Base-by-base conservation (phyloP, 2,888 invertebrate species). In the Marronus borbonicus region DNA sequence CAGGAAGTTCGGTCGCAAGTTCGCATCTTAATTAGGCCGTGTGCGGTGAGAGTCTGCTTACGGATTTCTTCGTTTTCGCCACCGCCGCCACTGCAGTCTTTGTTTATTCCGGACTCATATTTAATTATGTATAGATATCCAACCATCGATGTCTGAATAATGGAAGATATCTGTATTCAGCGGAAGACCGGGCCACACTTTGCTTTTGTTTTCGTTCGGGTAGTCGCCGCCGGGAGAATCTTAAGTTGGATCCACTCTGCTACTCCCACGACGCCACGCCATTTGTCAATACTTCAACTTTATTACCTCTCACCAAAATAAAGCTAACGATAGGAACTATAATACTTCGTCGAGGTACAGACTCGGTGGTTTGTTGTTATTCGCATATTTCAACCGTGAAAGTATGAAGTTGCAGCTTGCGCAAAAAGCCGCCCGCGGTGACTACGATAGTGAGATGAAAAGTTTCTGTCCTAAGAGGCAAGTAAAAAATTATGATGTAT, bases 31-130 rank as follows among this genome's bases (percentile, higher is more conserved):
- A 77, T 77, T 77, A 77, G 62, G 62, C 70, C 39, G 77, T 64
- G 77, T 70, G 77, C 65, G 77, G 77, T 77, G 70, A 72, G 70
- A 58, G 60, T 60, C 70, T 70, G 60, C 70, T 60, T 77, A 77
- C 70, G 68, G 77, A 77, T 80, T 77, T 76, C 31, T 72, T 65
- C 70, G 36, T 49, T 60, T 39, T 44, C 65, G 68, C 62, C 75
- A 72, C 39, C 28, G 72, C 72, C 44, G 72, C 72, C 44, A 49
- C 62, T 62, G 72, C 72, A 80, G 80, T 80, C 80, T 83, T 83
- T 83, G 83, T 84, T 84, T 84, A 84, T 84, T 83, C 82, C 80
- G 83, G 78, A 77, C 81, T 82, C 83, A 84, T 84, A 84, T 83
- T 84, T 83, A 84, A 84, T 83, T 84, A 84, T 82, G 81, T 84